Percentiles rank a stretch among this genome's conserved stretches.
Evolutionary conservation across 2,888 invertebrate species (phyloP).

Genomic region (Sturmia bella): DNA sequence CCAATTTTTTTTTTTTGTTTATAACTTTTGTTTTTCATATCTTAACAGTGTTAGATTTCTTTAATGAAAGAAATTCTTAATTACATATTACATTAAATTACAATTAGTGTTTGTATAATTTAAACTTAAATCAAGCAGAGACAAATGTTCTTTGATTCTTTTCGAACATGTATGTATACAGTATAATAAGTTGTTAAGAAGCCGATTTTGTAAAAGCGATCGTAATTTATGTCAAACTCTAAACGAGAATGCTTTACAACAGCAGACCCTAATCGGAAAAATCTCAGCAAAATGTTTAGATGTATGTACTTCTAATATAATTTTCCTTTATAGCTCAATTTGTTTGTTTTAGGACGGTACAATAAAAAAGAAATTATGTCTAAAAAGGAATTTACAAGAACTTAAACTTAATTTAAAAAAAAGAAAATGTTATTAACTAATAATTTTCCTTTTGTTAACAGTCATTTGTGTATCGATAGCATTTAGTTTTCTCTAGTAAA

Average conservation of each 20-base stretch:
- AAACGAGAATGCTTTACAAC: no score
- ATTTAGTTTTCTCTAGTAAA: constrained; percentile 17
- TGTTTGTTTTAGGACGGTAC: constrained; percentile 58
- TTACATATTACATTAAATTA: constrained; percentile 28
- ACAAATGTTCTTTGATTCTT: constrained; percentile 29
- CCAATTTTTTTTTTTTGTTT: constrained; percentile 48
- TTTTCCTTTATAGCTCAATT: constrained; percentile 1
- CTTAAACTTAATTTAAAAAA: constrained; percentile 44
- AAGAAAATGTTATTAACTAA: constrained; percentile 7
- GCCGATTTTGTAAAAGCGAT: no score
- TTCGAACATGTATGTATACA: constrained; percentile 7
- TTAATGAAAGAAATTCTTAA: constrained; percentile 48
- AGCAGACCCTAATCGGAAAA: background rate
- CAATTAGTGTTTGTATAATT: constrained; percentile 34
- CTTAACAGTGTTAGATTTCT: constrained; percentile 35
- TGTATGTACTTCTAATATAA: constrained; percentile 4
- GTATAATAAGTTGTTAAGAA: no score
- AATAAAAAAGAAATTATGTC: constrained; percentile 22
- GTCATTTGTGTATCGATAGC: constrained; percentile 51
- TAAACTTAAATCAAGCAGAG: constrained; percentile 48
- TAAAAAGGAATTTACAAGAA: constrained; percentile 34
- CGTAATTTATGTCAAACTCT: no score
- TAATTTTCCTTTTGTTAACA: constrained; percentile 35
- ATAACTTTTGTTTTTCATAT: constrained; percentile 26
- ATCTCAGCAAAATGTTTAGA: constrained; percentile 14